phyloP scores from a whole-genome alignment of 2,797 vertebrate species.

The Sardinella longiceps region DNA sequence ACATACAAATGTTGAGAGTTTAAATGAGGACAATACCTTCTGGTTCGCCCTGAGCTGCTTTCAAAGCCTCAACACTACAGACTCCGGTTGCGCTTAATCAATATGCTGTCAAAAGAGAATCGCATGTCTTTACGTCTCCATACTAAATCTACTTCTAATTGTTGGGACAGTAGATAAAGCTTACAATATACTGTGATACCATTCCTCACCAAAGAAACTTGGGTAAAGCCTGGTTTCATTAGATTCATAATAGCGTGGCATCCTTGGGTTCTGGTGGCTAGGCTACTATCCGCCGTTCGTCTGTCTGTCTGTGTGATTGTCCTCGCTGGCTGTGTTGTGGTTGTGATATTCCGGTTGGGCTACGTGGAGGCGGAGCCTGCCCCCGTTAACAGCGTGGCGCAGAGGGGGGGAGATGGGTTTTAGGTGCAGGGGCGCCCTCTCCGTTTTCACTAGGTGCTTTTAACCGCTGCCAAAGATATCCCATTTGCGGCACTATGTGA shows the following conservation, averaged over 20 bases:
- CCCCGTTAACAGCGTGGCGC: conserved; percentile 24
- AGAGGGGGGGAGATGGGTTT: neutral
- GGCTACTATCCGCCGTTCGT: conserved; percentile 20
- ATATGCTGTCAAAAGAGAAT: neutral
- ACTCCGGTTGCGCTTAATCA: neutral
- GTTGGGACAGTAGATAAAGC: neutral
- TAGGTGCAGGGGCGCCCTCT: neutral
- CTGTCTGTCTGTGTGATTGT: neutral
- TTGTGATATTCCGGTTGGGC: conserved; percentile 23
- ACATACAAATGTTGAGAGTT: neutral
- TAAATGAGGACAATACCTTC: conserved; percentile 11
- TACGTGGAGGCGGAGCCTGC: conserved; percentile 38
- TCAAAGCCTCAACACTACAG: neutral
- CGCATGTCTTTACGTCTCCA: neutral
- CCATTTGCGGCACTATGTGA: neutral
- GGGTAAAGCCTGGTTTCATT: neutral
- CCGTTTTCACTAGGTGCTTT: neutral
- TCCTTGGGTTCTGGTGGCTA: neutral
- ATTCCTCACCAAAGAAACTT: neutral
- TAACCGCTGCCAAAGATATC: neutral
- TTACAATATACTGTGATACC: neutral
- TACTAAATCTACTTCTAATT: neutral
- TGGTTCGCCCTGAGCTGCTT: neutral
- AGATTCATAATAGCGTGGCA: neutral
- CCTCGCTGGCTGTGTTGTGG: conserved; percentile 19